These are phyloP conservation scores for Phyto melanocephala DNA, from an alignment of 2,888 invertebrate genomes.

Conservation along the genomic window DNA sequence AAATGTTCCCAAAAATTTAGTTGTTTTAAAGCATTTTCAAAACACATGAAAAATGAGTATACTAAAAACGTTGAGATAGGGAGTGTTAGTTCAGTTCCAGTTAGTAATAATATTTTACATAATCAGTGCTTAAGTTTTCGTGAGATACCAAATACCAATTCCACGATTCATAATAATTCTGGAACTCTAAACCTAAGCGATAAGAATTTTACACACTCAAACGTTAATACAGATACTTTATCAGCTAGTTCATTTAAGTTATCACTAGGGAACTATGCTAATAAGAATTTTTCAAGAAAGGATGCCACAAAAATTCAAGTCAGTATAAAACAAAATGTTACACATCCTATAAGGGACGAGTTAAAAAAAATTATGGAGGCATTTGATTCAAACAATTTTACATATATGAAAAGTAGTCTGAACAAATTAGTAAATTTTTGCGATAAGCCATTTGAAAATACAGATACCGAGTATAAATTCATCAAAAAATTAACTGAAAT, in stretches of 20 bases:
- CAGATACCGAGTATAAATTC: constrained; percentile 9
- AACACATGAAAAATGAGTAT: not conserved
- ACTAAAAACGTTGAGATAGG: not conserved
- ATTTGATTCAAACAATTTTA: not conserved
- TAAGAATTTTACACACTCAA: no score
- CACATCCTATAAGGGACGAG: not conserved
- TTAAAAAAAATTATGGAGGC: not conserved
- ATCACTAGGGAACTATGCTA: not conserved
- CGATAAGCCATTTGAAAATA: not conserved
- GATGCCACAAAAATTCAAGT: not conserved
- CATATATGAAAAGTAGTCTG: not conserved
- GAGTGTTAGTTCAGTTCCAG: no score
- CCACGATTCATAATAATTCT: not conserved
- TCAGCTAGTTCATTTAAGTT: not conserved
- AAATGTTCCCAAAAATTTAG: not conserved
- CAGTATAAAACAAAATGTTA: not conserved
- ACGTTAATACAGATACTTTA: no score
- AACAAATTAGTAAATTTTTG: not conserved
- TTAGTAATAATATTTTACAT: not conserved
- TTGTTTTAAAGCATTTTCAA: not conserved
- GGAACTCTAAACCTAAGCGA: no score
- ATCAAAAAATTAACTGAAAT: no score
- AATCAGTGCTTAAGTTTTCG: not conserved
- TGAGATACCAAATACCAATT: not conserved
- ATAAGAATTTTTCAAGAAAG: constrained; percentile 9